These are phyloP conservation scores for Synanthedon vespiformis DNA, from an alignment of 2,888 invertebrate species.

Conservation along the genomic window DNA sequence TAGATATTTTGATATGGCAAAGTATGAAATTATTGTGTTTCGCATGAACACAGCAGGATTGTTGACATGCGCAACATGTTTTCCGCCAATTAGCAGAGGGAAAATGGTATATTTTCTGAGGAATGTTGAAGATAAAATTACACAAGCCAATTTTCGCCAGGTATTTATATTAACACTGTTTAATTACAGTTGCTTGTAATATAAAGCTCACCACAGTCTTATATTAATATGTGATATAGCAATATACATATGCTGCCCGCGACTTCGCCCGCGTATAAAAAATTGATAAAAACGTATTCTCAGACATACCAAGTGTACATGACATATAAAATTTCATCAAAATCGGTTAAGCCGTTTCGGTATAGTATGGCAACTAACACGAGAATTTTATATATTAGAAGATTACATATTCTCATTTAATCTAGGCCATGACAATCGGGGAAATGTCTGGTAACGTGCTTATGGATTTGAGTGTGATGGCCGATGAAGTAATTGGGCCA, in stretches of 20 bases:
- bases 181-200: too few species aligned
- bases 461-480: conserved; percentile 75
- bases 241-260: too few species aligned
- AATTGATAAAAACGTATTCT: too few species aligned
- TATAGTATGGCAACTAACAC: too few species aligned
- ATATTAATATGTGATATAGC: too few species aligned
- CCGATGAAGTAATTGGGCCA: conserved; percentile 81
- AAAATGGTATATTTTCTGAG: conserved; percentile 86
- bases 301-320: too few species aligned
- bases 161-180: conserved; percentile 15
- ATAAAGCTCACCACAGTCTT: too few species aligned
- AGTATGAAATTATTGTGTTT: conserved; percentile 67
- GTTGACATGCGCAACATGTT: conserved; percentile 74
- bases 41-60: conserved; percentile 72
- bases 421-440: conserved; percentile 73
- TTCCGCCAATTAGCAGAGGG: conserved; percentile 71
- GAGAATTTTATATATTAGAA: too few species aligned
- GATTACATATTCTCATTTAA: too few species aligned
- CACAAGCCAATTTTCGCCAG: conserved; percentile 66
- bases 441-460: conserved; percentile 79
- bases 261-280: too few species aligned
- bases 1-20: conserved; percentile 46
- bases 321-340: too few species aligned
- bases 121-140: conserved; percentile 71
- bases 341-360: too few species aligned